Base-by-base conservation (phyloP, 2,113 vertebrate genomes). In the Smithornis capensis region DNA sequence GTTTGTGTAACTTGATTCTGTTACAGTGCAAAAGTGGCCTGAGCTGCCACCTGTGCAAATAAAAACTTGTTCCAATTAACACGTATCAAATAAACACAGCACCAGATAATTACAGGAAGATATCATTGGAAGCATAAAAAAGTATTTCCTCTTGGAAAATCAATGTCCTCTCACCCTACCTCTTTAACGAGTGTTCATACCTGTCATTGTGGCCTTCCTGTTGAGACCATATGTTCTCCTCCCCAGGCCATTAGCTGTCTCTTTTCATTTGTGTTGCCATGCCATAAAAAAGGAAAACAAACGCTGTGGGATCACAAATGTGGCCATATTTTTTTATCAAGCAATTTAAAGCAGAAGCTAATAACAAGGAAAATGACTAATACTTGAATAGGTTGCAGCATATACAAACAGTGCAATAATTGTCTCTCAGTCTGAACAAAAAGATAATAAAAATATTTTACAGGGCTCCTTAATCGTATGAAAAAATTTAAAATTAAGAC, bases 401-500 rank as follows among this genome's bases (percentile, higher is more conserved):
- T 97, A 95, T 94, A 96, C 90, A 97, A 97, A 96, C 68, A 96
- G 19, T 70, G 83, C 38, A 89, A 86, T 97, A 98, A 97, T 97
- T 98, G 96, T 96, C 87, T 97, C 86, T 96, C 85, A 94, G 77
- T 87, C 95, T 94, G 90, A 90, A 83, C 55, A 94, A 95, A 94
- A 96, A 97, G 94, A 97, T 92, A 96, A 97, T 96, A 97, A 97
- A 98, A 96, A 80, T 95, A 76, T 93, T 97, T 97, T 97, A 96
- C 90, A 94, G 89, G 89, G 71, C 67, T 96, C 82, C 60, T 93
- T 96, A 97, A 97, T 97, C 33, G 80, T 94, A 89, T 83, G 53
- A 93, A 97, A 97, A 96, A 97, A 94, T 95, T 97, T 93, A 97
- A 97, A 97, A 94, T 90, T 85, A 84, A 93, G 96, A 95, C 93